phyloP scores from a whole-genome alignment of 2,113 vertebrate genomes.

The Ifrita kowaldi region DNA sequence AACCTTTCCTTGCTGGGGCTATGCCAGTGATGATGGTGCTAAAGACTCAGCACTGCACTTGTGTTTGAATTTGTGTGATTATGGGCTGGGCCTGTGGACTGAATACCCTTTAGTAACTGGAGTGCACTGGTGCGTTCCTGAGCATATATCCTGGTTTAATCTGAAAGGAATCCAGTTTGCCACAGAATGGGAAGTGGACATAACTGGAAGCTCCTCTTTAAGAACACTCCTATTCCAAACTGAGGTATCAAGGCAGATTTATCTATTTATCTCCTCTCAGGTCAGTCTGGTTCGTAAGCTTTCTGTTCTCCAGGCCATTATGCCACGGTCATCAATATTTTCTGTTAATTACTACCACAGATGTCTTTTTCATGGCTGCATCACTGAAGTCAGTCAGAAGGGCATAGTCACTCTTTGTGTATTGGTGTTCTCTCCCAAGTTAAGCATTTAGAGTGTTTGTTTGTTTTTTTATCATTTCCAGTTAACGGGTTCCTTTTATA shows the following conservation, averaged over 20 bases:
- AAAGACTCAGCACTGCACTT: background rate
- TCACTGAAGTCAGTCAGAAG: background rate
- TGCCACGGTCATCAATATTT: background rate
- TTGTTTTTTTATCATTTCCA: background rate
- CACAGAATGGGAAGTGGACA: background rate
- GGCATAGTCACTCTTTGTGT: background rate
- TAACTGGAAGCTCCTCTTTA: background rate
- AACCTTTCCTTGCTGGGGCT: background rate
- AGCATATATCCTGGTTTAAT: background rate
- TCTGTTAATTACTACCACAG: background rate
- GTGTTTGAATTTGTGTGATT: background rate
- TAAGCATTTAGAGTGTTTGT: background rate
- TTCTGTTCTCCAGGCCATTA: background rate
- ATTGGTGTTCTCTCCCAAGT: background rate
- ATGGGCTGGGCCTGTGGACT: background rate
- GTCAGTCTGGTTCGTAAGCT: background rate
- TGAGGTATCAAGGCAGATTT: background rate
- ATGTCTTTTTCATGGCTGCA: background rate
- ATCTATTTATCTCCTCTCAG: background rate
- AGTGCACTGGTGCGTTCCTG: background rate
- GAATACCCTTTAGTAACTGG: background rate
- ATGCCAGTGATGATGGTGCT: accelerated
- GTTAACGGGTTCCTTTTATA: background rate
- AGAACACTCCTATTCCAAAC: background rate
- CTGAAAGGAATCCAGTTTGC: background rate